phyloP scores from a whole-genome alignment of 2,888 invertebrate genomes.

The Cryptocephalus primarius region DNA sequence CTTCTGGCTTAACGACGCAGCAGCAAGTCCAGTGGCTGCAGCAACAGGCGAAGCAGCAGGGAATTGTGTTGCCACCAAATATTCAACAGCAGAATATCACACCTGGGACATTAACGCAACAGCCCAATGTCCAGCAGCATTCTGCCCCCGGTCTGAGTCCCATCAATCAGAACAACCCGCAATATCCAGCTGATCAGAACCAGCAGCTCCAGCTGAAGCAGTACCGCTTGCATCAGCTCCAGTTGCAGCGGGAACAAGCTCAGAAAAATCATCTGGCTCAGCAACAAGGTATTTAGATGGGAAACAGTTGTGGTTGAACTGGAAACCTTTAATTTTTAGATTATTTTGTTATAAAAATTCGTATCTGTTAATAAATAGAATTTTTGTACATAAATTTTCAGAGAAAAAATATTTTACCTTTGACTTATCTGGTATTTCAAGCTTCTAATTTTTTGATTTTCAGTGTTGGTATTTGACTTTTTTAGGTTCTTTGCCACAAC shows the following conservation, averaged over 20 bases:
- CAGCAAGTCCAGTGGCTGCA: conserved; percentile 38
- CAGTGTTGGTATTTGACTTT: background rate
- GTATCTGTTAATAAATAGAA: no score
- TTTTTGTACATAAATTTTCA: no score
- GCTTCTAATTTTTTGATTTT: no score
- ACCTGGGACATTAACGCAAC: conserved; percentile 14
- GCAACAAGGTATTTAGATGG: conserved; percentile 12
- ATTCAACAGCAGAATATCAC: conserved; percentile 29
- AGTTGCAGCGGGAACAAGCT: conserved; percentile 29
- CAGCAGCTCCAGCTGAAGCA: conserved; percentile 41
- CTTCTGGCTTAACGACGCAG: conserved; percentile 33
- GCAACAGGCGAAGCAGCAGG: conserved; percentile 36
- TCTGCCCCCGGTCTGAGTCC: conserved; percentile 30
- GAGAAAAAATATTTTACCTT: no score
- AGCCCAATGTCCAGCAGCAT: conserved; percentile 15
- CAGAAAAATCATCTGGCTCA: conserved; percentile 22
- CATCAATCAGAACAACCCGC: conserved; percentile 23
- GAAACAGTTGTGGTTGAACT: no score
- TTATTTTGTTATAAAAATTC: no score
- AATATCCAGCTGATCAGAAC: conserved; percentile 20
- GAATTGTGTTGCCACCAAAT: conserved; percentile 32
- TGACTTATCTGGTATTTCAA: no score
- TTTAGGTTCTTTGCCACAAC: background rate
- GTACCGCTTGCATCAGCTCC: conserved; percentile 52
- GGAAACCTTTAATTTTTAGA: no score